A percentile compares a stretch with the other conserved stretches of the same genome.
Evolutionary conservation across 2,888 invertebrate species (phyloP).

Genomic region (Cryptus viduatorius): DNA sequence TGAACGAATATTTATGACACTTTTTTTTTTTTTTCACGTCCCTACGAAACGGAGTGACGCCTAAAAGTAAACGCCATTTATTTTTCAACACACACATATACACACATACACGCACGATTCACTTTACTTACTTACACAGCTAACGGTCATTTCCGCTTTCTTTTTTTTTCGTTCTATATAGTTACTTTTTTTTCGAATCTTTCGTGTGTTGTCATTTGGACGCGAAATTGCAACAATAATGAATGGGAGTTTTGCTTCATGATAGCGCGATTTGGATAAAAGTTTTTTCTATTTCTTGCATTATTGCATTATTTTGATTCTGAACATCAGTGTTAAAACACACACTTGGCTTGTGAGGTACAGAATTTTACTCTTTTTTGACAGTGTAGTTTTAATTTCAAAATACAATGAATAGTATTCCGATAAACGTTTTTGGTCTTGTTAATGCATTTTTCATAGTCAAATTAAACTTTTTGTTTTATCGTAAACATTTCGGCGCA

Average conservation of each 20-base stretch:
- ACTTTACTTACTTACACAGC: neutral
- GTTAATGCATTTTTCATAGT: neutral
- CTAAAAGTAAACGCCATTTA: slow-evolving; percentile 61
- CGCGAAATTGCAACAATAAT: too few relatives aligned
- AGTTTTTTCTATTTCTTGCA: too few relatives aligned
- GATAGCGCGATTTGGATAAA: too few relatives aligned
- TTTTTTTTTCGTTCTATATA: slow-evolving; percentile 36
- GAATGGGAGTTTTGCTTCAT: too few relatives aligned
- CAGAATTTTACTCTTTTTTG: neutral
- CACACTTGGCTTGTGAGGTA: neutral
- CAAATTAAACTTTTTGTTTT: neutral
- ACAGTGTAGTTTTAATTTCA: neutral
- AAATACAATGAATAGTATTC: neutral
- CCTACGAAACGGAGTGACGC: slow-evolving; percentile 27
- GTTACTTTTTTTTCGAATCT: neutral
- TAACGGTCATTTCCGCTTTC: slow-evolving; percentile 40
- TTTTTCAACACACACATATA: slow-evolving; percentile 56
- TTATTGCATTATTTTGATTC: too few relatives aligned
- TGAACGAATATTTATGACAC: neutral
- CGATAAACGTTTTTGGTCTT: neutral
- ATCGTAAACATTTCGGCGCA: neutral
- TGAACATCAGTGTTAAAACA: neutral
- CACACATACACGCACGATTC: slow-evolving; percentile 15
- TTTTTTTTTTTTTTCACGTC: slow-evolving; percentile 51
- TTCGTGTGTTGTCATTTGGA: too few relatives aligned